Conservation (phyloP, 2,888 invertebrate genomes). For the Thalpophila matura region DNA sequence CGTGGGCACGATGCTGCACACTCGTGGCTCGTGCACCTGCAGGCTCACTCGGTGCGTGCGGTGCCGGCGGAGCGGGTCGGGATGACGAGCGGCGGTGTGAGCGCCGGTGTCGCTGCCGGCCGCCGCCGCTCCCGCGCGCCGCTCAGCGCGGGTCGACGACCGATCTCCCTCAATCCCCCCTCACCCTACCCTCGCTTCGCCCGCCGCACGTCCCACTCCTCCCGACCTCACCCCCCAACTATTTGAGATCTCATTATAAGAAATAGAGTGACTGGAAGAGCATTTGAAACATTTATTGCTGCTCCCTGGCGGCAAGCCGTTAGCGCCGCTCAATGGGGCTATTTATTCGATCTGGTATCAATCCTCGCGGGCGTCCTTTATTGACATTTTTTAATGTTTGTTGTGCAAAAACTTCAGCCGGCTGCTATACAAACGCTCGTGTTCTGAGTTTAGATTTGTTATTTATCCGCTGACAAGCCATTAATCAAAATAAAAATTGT, state of each 20-base stretch:
- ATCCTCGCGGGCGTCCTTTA: slow-evolving; percentile 1
- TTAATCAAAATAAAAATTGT: background rate
- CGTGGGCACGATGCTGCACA: too few relatives aligned
- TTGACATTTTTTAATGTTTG: background rate
- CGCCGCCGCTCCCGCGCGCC: too few relatives aligned
- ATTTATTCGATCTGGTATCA: slow-evolving; percentile 16
- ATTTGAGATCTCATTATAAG: slow-evolving; percentile 54
- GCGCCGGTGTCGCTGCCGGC: too few relatives aligned
- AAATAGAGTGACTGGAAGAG: slow-evolving; percentile 57
- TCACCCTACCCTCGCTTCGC: too few relatives aligned
- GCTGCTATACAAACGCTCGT: background rate
- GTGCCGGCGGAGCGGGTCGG: too few relatives aligned
- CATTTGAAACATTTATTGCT: slow-evolving; percentile 50
- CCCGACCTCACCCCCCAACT: slow-evolving; percentile 43
- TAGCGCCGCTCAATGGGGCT: slow-evolving; percentile 1
- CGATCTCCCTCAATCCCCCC: slow-evolving; percentile 35
- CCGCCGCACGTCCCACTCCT: background rate
- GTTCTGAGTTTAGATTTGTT: background rate
- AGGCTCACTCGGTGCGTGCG: too few relatives aligned
- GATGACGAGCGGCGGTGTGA: too few relatives aligned
- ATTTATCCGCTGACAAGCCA: background rate
- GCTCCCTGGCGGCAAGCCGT: slow-evolving; percentile 3
- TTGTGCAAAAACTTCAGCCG: background rate
- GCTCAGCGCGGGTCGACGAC: slow-evolving; percentile 51
- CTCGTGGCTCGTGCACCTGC: too few relatives aligned